Percentiles rank a stretch among this genome's conserved stretches.
Conservation (phyloP, 2,113 vertebrate genomes). For the Anseranas semipalmata region DNA sequence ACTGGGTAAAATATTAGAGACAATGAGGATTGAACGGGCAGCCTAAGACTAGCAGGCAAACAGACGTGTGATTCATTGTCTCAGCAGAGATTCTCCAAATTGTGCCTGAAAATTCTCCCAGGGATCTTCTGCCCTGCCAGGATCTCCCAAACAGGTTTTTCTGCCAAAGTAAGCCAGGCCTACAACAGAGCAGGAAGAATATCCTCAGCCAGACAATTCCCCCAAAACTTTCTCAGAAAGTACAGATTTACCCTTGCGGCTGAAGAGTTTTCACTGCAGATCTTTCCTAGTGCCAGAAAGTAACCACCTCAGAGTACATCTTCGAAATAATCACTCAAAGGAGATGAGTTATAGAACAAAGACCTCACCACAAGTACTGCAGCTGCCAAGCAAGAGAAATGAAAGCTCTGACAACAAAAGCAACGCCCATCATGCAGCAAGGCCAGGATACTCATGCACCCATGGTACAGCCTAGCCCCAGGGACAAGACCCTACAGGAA, state of each 20-base stretch:
- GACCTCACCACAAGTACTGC: not conserved
- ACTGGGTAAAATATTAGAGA: not conserved
- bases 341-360: not conserved
- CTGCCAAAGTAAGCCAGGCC: not conserved
- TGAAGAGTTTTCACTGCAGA: not conserved
- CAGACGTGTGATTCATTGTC: not conserved
- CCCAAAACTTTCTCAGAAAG: not conserved
- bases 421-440: not conserved
- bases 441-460: too few relatives aligned
- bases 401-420: not conserved
- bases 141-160: not conserved
- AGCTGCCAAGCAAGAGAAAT: not conserved
- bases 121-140: not conserved
- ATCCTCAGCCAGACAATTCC: not conserved
- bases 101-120: fast-evolving
- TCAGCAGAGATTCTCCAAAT: not conserved
- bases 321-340: not conserved
- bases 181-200: not conserved
- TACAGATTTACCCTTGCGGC: not conserved
- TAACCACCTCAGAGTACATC: not conserved
- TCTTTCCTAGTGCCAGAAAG: not conserved
- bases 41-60: not conserved
- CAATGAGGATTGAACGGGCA: not conserved
- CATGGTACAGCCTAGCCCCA: not conserved
- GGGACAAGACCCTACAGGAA: not conserved